A percentile compares a stretch with the other conserved stretches of the same genome.
Conservation (phyloP, 2,888 invertebrate species). For the Anticlea derivata region DNA sequence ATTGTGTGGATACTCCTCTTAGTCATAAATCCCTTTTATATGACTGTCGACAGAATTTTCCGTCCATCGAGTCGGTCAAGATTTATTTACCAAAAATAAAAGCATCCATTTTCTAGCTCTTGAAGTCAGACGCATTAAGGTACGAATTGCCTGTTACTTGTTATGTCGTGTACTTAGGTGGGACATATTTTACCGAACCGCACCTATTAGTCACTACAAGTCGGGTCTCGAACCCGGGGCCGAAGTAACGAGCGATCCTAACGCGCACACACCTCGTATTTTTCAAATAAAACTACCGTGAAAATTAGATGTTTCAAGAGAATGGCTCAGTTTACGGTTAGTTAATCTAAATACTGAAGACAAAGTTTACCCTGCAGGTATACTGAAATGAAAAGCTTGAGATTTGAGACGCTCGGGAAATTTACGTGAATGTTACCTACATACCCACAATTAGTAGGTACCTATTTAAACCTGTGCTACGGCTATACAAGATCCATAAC, state of each 20-base stretch:
- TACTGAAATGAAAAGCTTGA: slow-evolving; percentile 1
- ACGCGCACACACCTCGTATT: slow-evolving; percentile 65
- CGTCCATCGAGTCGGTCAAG: neutral
- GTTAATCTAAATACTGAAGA: slow-evolving; percentile 8
- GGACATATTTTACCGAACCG: slow-evolving; percentile 58
- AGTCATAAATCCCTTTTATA: neutral
- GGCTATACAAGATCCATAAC: too few relatives aligned
- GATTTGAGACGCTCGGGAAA: neutral
- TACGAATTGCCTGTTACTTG: slow-evolving; percentile 47
- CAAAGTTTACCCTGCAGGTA: neutral
- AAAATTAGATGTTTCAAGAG: slow-evolving; percentile 48
- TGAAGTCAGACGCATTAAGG: slow-evolving; percentile 40
- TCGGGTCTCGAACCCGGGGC: slow-evolving; percentile 53
- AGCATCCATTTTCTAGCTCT: slow-evolving; percentile 23
- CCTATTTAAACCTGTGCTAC: neutral
- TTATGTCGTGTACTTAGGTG: slow-evolving; percentile 55
- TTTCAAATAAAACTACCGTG: slow-evolving; percentile 61
- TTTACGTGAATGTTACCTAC: too few relatives aligned
- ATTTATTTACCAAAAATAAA: slow-evolving; percentile 16
- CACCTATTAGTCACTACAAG: slow-evolving; percentile 60
- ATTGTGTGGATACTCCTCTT: neutral
- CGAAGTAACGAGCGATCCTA: slow-evolving; percentile 65
- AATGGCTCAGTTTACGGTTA: slow-evolving; percentile 11
- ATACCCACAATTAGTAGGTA: too few relatives aligned
- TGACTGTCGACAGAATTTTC: neutral